Percentiles rank a stretch among this genome's conserved stretches.
Evolutionary conservation across 2,797 vertebrate genomes (phyloP).

Genomic region (Mus spretus): DNA sequence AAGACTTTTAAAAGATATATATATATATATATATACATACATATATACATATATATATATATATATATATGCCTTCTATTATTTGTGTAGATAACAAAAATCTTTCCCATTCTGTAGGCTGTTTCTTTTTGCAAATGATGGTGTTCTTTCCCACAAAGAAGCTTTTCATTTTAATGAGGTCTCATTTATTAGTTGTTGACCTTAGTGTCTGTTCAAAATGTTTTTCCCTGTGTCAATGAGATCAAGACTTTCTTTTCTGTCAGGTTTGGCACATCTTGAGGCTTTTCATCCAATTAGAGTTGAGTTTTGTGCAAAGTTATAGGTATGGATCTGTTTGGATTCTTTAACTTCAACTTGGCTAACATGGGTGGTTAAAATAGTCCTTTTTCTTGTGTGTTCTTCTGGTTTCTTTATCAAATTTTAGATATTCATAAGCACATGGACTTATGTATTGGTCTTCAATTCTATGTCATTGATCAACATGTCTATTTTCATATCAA

Average conservation of each 20-base stretch:
- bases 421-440: neutral
- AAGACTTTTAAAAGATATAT: neutral
- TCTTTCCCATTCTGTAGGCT: neutral
- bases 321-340: neutral
- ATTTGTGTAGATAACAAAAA: neutral
- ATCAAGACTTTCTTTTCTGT: neutral
- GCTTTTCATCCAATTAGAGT: neutral
- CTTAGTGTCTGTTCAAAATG: neutral
- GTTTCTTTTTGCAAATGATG: neutral
- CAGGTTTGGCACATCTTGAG: neutral
- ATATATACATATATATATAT: neutral
- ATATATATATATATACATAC: too few species aligned
- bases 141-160: neutral
- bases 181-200: neutral
- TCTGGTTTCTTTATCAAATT: neutral
- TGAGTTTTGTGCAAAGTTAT: neutral
- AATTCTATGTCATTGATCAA: neutral
- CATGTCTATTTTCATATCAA: neutral
- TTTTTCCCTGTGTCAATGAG: neutral
- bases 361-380: neutral
- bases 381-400: neutral
- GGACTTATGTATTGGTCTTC: neutral
- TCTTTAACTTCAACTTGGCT: too few species aligned
- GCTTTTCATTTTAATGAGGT: neutral
- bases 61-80: neutral